These are phyloP conservation scores for Cataglyphis rosenhaueri DNA, from an alignment of 2,888 invertebrate genomes.

Conservation along the genomic window DNA sequence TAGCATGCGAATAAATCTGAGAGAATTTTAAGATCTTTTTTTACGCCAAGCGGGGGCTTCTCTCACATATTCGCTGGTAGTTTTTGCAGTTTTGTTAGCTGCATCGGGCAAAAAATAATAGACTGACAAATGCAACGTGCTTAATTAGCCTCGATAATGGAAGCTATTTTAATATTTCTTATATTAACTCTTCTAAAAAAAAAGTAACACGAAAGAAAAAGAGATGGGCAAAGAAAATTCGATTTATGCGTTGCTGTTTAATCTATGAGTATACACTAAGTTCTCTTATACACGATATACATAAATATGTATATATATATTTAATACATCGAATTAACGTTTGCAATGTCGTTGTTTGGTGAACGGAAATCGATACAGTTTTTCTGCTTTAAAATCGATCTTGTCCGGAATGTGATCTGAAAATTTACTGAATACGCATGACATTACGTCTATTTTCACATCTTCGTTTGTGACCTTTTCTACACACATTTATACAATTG, in stretches of 20 bases:
- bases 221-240: not conserved
- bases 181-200: not conserved
- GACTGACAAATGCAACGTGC: constrained; percentile 21
- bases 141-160: constrained; percentile 60
- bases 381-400: constrained; percentile 33
- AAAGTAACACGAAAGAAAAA: not conserved
- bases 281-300: constrained; percentile 71
- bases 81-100: not conserved
- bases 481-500: not conserved
- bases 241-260: constrained; percentile 65
- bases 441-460: constrained; percentile 45
- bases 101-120: constrained; percentile 1
- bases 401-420: constrained; percentile 62
- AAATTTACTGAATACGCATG: constrained; percentile 47
- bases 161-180: not conserved
- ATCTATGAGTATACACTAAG: constrained; percentile 64
- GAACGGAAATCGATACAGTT: constrained; percentile 47
- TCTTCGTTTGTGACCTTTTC: not conserved
- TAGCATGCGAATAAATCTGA: constrained; percentile 67
- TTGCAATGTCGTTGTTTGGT: constrained; percentile 63
- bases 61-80: constrained; percentile 41
- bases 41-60: constrained; percentile 61
- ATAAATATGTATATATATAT: constrained; percentile 74
- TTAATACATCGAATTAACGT: constrained; percentile 74
- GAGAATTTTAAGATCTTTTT: constrained; percentile 57